These are phyloP conservation scores for Atethmia centrago DNA, from an alignment of 2,888 invertebrate species.

Conservation along the genomic window DNA sequence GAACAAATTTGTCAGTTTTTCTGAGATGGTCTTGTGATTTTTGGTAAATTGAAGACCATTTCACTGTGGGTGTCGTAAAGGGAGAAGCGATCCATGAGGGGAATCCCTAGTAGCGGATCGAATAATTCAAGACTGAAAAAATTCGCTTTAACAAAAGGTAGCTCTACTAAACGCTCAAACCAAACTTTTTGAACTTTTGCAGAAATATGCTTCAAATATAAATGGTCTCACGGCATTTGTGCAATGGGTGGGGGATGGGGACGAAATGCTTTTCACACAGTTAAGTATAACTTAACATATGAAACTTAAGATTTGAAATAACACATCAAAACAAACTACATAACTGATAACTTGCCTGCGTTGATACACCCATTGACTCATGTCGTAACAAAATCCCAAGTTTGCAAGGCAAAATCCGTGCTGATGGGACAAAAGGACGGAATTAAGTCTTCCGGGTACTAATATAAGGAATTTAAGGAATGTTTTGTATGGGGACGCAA, in stretches of 20 bases:
- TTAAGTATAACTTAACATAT: neutral
- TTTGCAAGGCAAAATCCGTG: constrained; percentile 53
- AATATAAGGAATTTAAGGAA: constrained; percentile 68
- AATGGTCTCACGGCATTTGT: no score
- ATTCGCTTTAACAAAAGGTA: no score
- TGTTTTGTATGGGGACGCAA: constrained; percentile 31
- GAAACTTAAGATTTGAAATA: neutral
- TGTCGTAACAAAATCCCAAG: constrained; percentile 57
- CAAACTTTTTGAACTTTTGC: no score
- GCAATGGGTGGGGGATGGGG: no score
- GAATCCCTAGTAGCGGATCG: no score
- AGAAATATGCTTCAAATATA: no score
- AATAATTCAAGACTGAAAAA: no score
- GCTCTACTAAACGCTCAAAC: no score
- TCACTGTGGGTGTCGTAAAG: no score
- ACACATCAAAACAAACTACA: constrained; percentile 11
- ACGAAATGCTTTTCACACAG: neutral
- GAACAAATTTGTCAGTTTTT: neutral
- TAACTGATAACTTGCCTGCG: neutral
- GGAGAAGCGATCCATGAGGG: no score
- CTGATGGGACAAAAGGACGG: constrained; percentile 64
- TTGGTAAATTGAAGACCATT: neutral
- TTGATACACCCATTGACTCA: neutral
- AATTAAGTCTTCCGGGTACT: constrained; percentile 70
- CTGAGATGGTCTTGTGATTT: neutral